Conservation (phyloP, 1,140 invertebrate genomes). For the Leptoteleia sp. region DNA sequence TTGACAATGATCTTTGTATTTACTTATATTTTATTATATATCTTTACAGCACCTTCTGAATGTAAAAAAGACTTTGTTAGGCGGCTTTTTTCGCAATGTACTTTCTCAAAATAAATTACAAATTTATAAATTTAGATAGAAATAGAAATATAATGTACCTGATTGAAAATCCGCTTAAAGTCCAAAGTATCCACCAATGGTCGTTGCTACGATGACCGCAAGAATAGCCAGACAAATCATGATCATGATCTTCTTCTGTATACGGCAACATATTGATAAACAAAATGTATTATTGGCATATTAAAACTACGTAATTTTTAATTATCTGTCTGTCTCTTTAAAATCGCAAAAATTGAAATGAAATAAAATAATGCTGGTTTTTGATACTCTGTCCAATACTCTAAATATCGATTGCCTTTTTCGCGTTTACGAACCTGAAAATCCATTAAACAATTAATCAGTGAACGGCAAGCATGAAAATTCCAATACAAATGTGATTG, state of each 20-base stretch:
- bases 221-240: slow-evolving; percentile 96
- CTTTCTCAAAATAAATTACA: no score
- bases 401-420: slow-evolving; percentile 26
- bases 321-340: slow-evolving; percentile 66
- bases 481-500: no score
- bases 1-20: no score
- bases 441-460: slow-evolving; percentile 45
- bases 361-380: slow-evolving; percentile 19
- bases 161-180: slow-evolving; percentile 73
- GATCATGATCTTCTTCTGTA: slow-evolving; percentile 99
- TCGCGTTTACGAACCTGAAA: slow-evolving; percentile 49
- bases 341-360: not conserved
- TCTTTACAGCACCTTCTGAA: no score
- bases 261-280: slow-evolving; percentile 80
- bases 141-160: slow-evolving; percentile 66
- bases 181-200: slow-evolving; percentile 87
- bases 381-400: slow-evolving; percentile 73
- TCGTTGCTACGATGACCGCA: slow-evolving; percentile 90
- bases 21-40: no score
- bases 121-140: no score
- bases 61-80: no score
- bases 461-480: no score
- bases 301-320: slow-evolving; percentile 16
- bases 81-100: no score
- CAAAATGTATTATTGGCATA: slow-evolving; percentile 46